A percentile compares a stretch with the other conserved stretches of the same genome.
Conservation (phyloP, 2,888 invertebrate genomes). For the Xestia ashworthii region DNA sequence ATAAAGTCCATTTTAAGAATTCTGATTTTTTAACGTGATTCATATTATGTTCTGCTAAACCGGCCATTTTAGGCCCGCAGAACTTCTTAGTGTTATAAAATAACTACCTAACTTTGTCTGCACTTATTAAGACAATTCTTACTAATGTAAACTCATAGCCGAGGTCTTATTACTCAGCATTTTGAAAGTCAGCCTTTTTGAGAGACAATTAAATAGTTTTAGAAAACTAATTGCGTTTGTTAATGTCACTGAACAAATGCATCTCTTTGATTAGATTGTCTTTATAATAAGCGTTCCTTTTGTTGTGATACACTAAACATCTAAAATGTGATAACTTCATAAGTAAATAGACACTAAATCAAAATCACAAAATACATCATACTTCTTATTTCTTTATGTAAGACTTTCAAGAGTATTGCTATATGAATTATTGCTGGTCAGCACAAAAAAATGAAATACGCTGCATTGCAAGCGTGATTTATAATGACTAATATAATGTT, state of each 20-base stretch:
- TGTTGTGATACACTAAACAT: conserved; percentile 51
- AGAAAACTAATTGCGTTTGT: conserved; percentile 38
- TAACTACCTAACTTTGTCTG: conserved; percentile 56
- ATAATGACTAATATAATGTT: conserved; percentile 15
- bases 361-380: conserved; percentile 27
- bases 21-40: too few species aligned
- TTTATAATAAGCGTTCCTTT: conserved; percentile 48
- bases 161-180: conserved; percentile 39
- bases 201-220: conserved; percentile 50
- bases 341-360: conserved; percentile 40
- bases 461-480: conserved; percentile 11
- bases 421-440: conserved; percentile 42
- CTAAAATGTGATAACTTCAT: conserved; percentile 47
- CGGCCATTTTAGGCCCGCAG: too few species aligned
- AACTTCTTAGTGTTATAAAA: conserved; percentile 40
- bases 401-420: conserved; percentile 42
- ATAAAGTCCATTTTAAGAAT: too few species aligned
- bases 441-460: conserved; percentile 21
- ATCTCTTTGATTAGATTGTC: conserved; percentile 50
- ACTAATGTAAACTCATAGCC: conserved; percentile 51
- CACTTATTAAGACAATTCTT: conserved; percentile 57
- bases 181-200: conserved; percentile 56
- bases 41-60: too few species aligned
- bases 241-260: conserved; percentile 42
- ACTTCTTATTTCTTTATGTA: conserved; percentile 15